Base-by-base conservation (phyloP, 2,888 invertebrate species). In the Drosophila kokeensis region DNA sequence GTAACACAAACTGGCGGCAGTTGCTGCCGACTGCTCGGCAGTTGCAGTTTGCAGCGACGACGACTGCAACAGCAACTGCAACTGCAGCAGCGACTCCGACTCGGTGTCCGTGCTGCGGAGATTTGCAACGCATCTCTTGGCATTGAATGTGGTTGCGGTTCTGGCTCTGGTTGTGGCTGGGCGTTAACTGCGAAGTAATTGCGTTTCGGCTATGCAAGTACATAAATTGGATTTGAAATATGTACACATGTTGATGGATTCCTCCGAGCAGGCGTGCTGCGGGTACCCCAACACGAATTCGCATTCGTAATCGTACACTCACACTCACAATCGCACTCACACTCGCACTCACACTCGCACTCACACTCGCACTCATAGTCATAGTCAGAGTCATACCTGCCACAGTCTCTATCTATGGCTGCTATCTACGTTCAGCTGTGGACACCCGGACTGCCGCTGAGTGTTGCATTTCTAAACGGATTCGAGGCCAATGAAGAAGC, bases 161-260 rank as follows among this genome's bases (percentile, higher is more conserved):
- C 18, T 48, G 53, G 34, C 60, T 66, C 61, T 53, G 52, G 79
- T 68, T 76, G 76, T 52, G 78, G 74, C 82, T 89, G 86, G 86
- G 86, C 86, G 86, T 86, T 86, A 86, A 86, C 86, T 86, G 86
- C 87, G 89, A 86, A 86, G 86, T 86, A 86, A 86, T 86, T 86
- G 86, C 89, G 89, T 82, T 85, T 87, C 78, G 83, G 89, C 89
- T 87, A 87, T 85, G 88, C 82, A 87, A 87, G 83, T 89, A 87
- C 88, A 89, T 89, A 89, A 87, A 87, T 87, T 87, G 87, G 89
- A 89, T 87, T 87, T 89, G 87, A 89, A 87, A 87, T 85, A 85
- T 89, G 85, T 85, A 89, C 89, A 89, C 85, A 85, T 86, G 86
- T 89, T 86, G 86, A 86, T 89, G 89, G 86, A 86, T 89, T 86